phyloP scores from a whole-genome alignment of 2,888 invertebrate genomes.

The Drosophila infuscata region DNA sequence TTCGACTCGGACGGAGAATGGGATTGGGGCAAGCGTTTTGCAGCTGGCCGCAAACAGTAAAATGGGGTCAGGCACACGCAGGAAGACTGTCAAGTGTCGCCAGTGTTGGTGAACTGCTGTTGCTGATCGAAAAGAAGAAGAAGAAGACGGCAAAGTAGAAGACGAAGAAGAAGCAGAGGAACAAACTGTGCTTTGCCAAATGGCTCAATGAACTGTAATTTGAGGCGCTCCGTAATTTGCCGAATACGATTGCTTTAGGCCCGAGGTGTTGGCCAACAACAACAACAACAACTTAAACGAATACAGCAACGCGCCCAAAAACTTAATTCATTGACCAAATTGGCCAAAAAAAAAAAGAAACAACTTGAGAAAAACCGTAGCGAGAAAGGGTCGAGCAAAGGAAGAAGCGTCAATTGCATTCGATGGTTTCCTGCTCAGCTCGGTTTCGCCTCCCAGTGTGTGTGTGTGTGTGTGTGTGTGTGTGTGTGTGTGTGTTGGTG shows the following conservation, averaged over 20 bases:
- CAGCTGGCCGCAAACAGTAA: constrained; percentile 61
- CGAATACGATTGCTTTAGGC: constrained; percentile 44
- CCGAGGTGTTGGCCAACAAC: constrained; percentile 60
- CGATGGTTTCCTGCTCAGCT: constrained; percentile 40
- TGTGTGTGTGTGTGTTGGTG: background rate
- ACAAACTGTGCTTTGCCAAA: constrained; percentile 57
- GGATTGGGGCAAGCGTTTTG: constrained; percentile 22
- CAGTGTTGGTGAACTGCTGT: constrained; percentile 16
- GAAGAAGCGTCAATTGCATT: constrained; percentile 36
- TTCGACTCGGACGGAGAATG: background rate
- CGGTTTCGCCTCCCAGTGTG: background rate
- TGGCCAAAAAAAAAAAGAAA: constrained; percentile 30
- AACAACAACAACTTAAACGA: constrained; percentile 17
- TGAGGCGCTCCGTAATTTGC: constrained; percentile 69
- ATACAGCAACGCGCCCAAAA: constrained; percentile 55
- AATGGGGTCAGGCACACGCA: constrained; percentile 65
- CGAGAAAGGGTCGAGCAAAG: constrained; percentile 15
- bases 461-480: background rate
- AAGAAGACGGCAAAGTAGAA: background rate
- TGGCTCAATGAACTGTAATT: constrained; percentile 80
- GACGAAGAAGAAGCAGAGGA: background rate
- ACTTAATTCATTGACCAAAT: constrained; percentile 69
- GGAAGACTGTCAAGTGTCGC: constrained; percentile 75
- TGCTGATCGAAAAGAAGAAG: background rate
- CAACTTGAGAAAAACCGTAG: background rate